Conservation (phyloP, 2,888 invertebrate species). For the Hoplodrina blanda region DNA sequence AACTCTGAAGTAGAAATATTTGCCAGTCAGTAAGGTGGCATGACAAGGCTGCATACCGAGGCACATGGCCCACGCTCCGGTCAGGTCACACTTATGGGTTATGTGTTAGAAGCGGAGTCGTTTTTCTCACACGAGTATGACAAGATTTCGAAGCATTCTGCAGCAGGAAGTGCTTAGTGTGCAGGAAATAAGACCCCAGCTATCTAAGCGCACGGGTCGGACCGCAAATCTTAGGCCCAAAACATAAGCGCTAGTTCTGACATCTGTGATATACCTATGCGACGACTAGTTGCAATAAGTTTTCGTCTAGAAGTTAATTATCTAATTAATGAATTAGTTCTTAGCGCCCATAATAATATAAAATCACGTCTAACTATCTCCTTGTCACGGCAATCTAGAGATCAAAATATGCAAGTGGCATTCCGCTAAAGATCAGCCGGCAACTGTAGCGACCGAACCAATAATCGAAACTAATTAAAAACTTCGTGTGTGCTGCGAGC, state of each 20-base stretch:
- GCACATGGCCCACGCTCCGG: too few species aligned
- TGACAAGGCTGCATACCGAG: too few species aligned
- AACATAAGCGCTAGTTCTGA: not conserved
- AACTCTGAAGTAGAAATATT: too few species aligned
- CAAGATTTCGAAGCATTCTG: constrained; percentile 61
- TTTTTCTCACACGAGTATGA: constrained; percentile 56
- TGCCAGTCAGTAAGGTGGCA: too few species aligned
- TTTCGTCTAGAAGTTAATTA: not conserved
- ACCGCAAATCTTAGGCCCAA: constrained; percentile 8
- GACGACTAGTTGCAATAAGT: too few species aligned
- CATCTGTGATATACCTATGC: not conserved
- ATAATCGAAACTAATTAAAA: constrained; percentile 7
- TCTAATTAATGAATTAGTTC: not conserved
- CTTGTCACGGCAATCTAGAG: not conserved
- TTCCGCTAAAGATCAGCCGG: not conserved
- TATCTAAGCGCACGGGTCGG: constrained; percentile 38
- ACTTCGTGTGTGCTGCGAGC: constrained; percentile 39
- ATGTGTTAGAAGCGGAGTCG: constrained; percentile 13
- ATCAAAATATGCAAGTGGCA: not conserved
- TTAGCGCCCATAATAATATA: not conserved
- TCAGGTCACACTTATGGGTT: not conserved
- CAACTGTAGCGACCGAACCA: not conserved
- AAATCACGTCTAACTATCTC: not conserved
- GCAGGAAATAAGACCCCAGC: constrained; percentile 63
- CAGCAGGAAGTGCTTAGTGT: constrained; percentile 67